These are phyloP conservation scores for Aptenodytes forsteri DNA, from an alignment of 2,113 vertebrate species.

Conservation along the genomic window DNA sequence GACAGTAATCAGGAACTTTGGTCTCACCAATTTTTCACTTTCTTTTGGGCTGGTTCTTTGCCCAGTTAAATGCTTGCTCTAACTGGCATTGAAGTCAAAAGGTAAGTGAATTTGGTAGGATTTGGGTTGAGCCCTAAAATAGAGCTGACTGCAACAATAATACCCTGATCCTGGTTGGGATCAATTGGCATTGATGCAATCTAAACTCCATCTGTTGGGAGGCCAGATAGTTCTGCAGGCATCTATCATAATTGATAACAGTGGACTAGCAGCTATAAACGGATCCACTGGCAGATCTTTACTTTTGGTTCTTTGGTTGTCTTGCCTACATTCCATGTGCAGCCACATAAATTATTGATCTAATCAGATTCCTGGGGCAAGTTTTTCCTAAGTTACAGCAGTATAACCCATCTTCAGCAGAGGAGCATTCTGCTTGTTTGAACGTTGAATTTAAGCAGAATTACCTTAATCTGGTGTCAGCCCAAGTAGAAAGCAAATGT, in stretches of 20 bases:
- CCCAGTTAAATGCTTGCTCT: neutral
- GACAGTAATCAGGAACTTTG: neutral
- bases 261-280: neutral
- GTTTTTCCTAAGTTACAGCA: neutral
- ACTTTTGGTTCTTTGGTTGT: neutral
- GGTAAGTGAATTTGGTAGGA: neutral
- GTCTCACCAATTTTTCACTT: neutral
- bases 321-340: slow-evolving; percentile 38
- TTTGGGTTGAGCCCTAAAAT: neutral
- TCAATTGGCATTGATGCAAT: neutral
- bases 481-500: neutral
- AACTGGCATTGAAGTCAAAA: neutral
- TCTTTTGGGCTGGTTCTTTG: neutral
- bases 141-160: neutral
- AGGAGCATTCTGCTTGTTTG: neutral
- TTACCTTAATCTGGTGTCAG: neutral
- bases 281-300: neutral
- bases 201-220: neutral
- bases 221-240: neutral
- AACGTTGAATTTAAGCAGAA: neutral
- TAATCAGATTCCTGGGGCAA: slow-evolving; percentile 17
- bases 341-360: neutral
- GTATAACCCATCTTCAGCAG: neutral
- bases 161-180: neutral
- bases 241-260: neutral